These are phyloP conservation scores for Acromyrmex charruanus DNA, from an alignment of 1,140 invertebrate species.

Conservation along the genomic window DNA sequence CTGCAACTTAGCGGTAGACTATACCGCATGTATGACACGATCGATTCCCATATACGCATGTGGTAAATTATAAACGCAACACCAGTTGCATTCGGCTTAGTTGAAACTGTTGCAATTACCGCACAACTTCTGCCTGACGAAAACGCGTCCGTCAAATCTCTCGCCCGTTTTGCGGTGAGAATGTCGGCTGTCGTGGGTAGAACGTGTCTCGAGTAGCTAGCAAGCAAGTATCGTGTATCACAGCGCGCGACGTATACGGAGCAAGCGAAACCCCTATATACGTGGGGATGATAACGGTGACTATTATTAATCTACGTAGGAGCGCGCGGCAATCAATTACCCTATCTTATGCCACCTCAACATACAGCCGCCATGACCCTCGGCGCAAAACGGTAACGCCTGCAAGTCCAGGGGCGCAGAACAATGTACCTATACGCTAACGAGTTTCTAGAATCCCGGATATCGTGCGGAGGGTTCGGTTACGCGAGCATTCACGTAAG, in stretches of 20 bases:
- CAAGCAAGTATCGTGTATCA: constrained; percentile 76
- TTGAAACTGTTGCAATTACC: constrained; percentile 53
- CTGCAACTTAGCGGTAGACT: constrained; percentile 55
- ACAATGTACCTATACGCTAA: constrained; percentile 76
- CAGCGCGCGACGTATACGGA: constrained; percentile 50
- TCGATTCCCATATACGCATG: constrained; percentile 42
- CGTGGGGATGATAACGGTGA: constrained; percentile 75
- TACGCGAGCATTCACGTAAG: background rate
- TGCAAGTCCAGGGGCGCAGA: constrained; percentile 65
- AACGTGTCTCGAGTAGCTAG: constrained; percentile 72
- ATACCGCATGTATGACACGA: constrained; percentile 11
- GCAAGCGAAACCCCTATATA: constrained; percentile 65
- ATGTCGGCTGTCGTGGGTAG: constrained; percentile 63
- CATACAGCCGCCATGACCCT: constrained; percentile 48
- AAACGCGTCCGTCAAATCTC: constrained; percentile 70
- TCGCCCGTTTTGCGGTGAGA: constrained; percentile 43
- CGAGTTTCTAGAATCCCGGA: constrained; percentile 70
- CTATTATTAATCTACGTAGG: constrained; percentile 79
- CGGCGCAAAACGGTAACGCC: constrained; percentile 72
- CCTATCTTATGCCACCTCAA: constrained; percentile 75
- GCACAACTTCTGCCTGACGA: constrained; percentile 65
- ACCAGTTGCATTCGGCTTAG: constrained; percentile 70
- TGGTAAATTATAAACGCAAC: constrained; percentile 59
- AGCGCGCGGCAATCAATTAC: constrained; percentile 76
- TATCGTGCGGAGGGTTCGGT: constrained; percentile 57